These are phyloP conservation scores for Eupithecia insigniata DNA, from an alignment of 2,888 invertebrate species.

Conservation along the genomic window DNA sequence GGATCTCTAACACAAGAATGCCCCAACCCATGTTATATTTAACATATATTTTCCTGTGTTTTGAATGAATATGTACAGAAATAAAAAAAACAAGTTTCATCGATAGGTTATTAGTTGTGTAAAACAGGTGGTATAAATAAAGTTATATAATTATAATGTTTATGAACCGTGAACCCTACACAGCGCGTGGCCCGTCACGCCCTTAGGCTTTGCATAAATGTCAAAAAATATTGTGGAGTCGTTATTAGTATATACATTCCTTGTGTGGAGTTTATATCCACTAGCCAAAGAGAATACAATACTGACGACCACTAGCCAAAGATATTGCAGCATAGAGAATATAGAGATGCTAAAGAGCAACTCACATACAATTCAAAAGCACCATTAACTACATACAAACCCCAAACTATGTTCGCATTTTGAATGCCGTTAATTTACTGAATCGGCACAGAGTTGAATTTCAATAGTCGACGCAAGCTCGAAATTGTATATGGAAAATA, in stretches of 20 bases:
- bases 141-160: no score
- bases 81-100: no score
- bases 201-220: neutral
- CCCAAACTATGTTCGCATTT: slow-evolving; percentile 19
- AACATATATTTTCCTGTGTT: no score
- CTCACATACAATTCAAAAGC: slow-evolving; percentile 5
- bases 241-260: no score
- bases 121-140: neutral
- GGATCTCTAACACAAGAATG: no score
- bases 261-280: neutral
- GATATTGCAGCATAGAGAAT: no score
- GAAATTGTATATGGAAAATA: slow-evolving; percentile 79
- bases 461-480: slow-evolving; percentile 72
- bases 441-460: slow-evolving; percentile 70
- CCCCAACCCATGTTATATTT: no score
- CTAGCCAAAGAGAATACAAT: no score
- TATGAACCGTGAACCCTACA: neutral
- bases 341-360: neutral
- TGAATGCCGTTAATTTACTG: slow-evolving; percentile 79
- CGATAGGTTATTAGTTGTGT: neutral
- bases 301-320: neutral
- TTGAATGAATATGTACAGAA: no score
- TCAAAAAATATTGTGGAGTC: neutral
- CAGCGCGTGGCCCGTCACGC: neutral
- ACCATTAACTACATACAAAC: neutral